Evolutionary conservation across 53 echinoderm and acorn worm genomes (phyloP), one percentile per base, ranked within the genome.

Genomic region (Crossaster papposus): DNA sequence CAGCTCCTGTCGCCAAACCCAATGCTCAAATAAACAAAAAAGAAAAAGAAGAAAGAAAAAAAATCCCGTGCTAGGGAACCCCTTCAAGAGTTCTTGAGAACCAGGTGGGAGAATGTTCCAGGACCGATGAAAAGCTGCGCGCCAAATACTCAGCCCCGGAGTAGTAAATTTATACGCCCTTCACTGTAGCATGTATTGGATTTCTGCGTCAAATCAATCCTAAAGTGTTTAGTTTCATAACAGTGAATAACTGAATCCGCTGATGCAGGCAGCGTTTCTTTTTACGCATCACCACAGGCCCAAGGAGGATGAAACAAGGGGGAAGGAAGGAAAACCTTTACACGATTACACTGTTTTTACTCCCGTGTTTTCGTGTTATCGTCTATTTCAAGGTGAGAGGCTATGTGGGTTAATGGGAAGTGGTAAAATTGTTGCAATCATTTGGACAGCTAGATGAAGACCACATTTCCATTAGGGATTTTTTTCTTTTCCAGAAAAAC

Each of bases 151-250:
- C 85, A 73, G 51, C 85, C 85, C 85, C 51, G 54, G 85, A 85
- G 85, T 33, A 85, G 85, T 85, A 85, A 85, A 85, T 85, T 73
- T 85, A 85, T 85, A 85, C 85, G 85, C 85, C 85, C 85, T 85
- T 85, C 85, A 85, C 85, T 85, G 85, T 85, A 85, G 85, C 85
- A 85, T 85, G 85, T 85, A 85, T 85, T 85, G 85, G 85, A 85
- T 85, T 85, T 85, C 85, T 38, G 53, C 72, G 85, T 85, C 85
- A 85, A 85, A 85, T 85, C 85, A 85, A 85, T 85, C 85, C 72
- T 73, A 70, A 73, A 85, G 85, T 85, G 85, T 85, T 85, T 85
- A 85, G 85, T 85, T 85, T 85, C 85, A 85, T 85, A 85, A 85
- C 85, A 85, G 73, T 51, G 85, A 72, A 85, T 85, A 85, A 85